phyloP scores from a whole-genome alignment of 2,797 vertebrate species.

The Tangara arthus region DNA sequence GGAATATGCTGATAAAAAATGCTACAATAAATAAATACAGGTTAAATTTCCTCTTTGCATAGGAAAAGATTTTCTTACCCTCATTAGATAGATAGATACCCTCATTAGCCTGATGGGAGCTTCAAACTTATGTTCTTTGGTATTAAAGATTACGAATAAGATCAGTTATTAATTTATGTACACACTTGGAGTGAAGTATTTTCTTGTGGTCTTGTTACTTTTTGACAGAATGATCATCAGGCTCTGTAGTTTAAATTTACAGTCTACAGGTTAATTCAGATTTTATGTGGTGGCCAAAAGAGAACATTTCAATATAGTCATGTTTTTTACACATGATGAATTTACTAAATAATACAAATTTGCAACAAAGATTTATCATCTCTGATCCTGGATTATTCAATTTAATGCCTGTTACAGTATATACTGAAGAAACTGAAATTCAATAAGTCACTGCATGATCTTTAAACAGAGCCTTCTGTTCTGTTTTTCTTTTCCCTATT shows the following conservation, averaged over 20 bases:
- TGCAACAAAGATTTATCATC: background rate
- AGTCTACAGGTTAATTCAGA: background rate
- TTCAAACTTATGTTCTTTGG: background rate
- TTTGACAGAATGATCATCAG: background rate
- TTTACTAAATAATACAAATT: background rate
- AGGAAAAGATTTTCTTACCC: background rate
- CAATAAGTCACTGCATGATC: background rate
- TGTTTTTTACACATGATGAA: background rate
- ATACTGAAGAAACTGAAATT: background rate
- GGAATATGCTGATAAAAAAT: background rate
- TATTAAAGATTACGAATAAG: background rate
- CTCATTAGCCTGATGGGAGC: background rate
- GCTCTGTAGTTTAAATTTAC: background rate
- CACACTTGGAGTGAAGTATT: background rate
- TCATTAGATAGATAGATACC: background rate
- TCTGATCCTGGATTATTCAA: background rate
- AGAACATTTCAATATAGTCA: background rate
- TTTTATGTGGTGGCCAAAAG: background rate
- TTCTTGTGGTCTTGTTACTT: background rate
- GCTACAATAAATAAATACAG: background rate
- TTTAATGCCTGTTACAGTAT: background rate
- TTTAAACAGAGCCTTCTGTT: background rate
- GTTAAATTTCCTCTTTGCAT: background rate
- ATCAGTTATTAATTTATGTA: background rate
- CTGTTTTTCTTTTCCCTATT: background rate